phyloP scores from a whole-genome alignment of 2,888 invertebrate species.

The Rhimphoctona megacephalus region DNA sequence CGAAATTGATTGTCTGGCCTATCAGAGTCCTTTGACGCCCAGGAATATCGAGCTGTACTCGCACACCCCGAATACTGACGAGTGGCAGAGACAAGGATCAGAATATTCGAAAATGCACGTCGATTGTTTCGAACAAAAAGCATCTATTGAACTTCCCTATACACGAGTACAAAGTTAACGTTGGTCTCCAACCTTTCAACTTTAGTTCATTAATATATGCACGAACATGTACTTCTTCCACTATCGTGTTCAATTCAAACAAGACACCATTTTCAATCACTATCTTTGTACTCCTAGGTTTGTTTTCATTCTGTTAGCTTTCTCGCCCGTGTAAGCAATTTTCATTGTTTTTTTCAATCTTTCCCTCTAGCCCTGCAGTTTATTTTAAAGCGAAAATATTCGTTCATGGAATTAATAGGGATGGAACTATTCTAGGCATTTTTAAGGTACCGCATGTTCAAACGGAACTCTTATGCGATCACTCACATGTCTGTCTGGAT shows the following conservation, averaged over 20 bases:
- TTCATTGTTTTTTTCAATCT: not conserved
- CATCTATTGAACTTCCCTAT: not conserved
- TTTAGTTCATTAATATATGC: conserved; percentile 10
- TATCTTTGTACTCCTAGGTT: not conserved
- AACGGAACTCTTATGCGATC: not conserved
- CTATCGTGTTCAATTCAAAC: not conserved
- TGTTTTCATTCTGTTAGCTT: not conserved
- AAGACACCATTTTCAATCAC: conserved; percentile 1
- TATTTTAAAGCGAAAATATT: not conserved
- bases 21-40: conserved; percentile 61
- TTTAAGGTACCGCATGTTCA: not conserved
- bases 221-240: not conserved
- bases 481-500: not conserved
- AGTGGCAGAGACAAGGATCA: conserved; percentile 17
- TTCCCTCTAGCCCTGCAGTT: not conserved
- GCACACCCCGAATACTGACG: conserved; percentile 7
- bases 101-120: not conserved
- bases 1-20: conserved; percentile 59
- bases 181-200: not conserved
- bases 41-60: conserved; percentile 39
- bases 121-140: conserved; percentile 5
- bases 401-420: no score
- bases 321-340: not conserved
- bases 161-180: not conserved
- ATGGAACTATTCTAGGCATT: not conserved